These are phyloP conservation scores for Coilia nasus DNA, from an alignment of 2,797 vertebrate genomes.

Conservation along the genomic window DNA sequence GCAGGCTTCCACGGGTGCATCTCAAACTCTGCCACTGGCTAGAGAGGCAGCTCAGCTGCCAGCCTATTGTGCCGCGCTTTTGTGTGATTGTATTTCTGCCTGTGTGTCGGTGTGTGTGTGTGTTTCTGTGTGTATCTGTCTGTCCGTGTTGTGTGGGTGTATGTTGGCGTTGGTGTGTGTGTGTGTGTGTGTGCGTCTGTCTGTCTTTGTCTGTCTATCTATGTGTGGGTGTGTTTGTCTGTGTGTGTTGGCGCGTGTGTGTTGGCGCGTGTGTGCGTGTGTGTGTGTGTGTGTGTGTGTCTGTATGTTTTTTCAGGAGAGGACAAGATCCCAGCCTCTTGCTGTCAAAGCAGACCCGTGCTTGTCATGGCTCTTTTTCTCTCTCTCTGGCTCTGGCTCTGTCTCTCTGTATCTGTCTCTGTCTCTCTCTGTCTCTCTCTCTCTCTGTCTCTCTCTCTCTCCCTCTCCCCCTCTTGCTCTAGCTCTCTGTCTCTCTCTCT, in stretches of 20 bases:
- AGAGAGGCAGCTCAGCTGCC: background rate
- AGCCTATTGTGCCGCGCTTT: background rate
- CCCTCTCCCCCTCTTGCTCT: too few species aligned
- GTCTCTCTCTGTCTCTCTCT: too few species aligned
- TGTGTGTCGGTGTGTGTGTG: background rate
- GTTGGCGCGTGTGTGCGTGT: background rate
- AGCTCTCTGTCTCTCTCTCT: too few species aligned
- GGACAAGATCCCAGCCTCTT: background rate
- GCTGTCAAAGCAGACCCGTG: background rate
- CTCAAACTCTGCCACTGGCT: background rate
- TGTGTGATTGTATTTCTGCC: background rate
- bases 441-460: background rate
- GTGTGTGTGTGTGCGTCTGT: background rate
- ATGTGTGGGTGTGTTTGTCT: background rate
- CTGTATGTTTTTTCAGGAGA: background rate
- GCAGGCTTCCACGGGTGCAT: background rate
- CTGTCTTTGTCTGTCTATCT: background rate
- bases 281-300: background rate
- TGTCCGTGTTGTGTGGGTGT: background rate
- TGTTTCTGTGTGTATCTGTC: background rate
- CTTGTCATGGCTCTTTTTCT: background rate
- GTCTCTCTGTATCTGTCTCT: too few species aligned
- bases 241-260: background rate
- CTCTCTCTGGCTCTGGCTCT: too few species aligned
- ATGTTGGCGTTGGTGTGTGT: background rate